Base-by-base conservation (phyloP, 2,797 vertebrate genomes). In the Spizella passerina region DNA sequence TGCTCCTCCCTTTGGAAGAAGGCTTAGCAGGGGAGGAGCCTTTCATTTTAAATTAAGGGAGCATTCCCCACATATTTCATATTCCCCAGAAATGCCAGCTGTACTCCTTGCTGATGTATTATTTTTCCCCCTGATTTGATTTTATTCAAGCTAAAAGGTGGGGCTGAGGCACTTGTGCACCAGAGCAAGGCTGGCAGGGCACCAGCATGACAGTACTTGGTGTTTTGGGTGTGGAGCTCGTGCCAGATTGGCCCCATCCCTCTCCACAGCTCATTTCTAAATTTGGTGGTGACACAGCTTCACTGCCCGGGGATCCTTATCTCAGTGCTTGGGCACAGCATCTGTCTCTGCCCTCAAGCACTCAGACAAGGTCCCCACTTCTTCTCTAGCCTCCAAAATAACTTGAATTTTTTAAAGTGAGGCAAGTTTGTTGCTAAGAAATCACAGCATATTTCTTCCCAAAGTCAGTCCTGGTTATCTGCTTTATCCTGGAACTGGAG, bases 161-260 rank as follows among this genome's bases (percentile, higher is more conserved):
- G 18, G 21, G 16, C 26, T 47, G 71, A 69, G 52, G 11, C 2
- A 5, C 27, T 56, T 6, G 8, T 10, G 12, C 20, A 59, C 14
- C 29, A 71, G 4, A 68, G 14, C 16, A 52, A 79, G 59, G 27
- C 46, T 2, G 2, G 43, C 21, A 85, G 71, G 30, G 34, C 39
- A 73, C 36, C 30, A 52, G 2, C 47, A 53, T 22, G 56, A 30
- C 59, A 0, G 0, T 4, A 24, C 21, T 6, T 0, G 0, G 13
- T 14, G 16, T 38, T 87, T 49, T 49, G 26, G 36, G 36, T 30
- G 38, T 32, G 27, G 44, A 71, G 49, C 32, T 85, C 47, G 0
- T 4, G 39, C 64, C 66, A 79, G 32, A 70, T 1, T 73, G 73
- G 12, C 23, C 27, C 20, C 65, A 56, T 52, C 17, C 14, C 34